A percentile compares a stretch with the other conserved stretches of the same genome.
phyloP scores from a whole-genome alignment of 1,140 invertebrate genomes.

The Parasteatoda tepidariorum region DNA sequence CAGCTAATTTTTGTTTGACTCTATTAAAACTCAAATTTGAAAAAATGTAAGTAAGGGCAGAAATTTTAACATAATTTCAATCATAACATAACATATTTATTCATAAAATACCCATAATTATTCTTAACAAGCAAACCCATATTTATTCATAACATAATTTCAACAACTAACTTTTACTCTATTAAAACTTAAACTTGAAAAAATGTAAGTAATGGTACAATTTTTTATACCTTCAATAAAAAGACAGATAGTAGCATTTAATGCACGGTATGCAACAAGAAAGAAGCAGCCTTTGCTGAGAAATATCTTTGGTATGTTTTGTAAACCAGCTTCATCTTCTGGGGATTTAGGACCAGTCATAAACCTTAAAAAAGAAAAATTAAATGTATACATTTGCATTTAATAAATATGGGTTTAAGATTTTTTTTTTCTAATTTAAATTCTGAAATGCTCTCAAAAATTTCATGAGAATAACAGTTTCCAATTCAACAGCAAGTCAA shows the following conservation, averaged over 20 bases:
- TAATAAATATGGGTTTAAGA: not conserved
- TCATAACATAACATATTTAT: too few relatives aligned
- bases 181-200: not conserved
- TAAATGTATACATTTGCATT: not conserved
- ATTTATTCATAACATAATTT: too few relatives aligned
- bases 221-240: conserved; percentile 67
- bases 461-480: too few relatives aligned
- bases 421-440: too few relatives aligned
- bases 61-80: too few relatives aligned
- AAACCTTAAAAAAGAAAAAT: conserved; percentile 71
- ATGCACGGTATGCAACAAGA: conserved; percentile 81
- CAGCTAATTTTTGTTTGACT: too few relatives aligned
- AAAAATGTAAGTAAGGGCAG: too few relatives aligned
- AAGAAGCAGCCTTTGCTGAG: conserved; percentile 77
- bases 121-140: too few relatives aligned
- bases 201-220: conserved; percentile 70
- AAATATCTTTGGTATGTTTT: conserved; percentile 79
- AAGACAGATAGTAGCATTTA: conserved; percentile 83
- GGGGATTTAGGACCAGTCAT: conserved; percentile 78
- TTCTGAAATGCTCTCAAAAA: too few relatives aligned
- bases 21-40: not conserved
- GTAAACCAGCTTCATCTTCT: conserved; percentile 73
- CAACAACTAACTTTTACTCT: too few relatives aligned
- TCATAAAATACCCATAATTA: too few relatives aligned
- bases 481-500: too few relatives aligned